These are phyloP conservation scores for Orthonyx spaldingii DNA, from an alignment of 2,113 vertebrate genomes.

Conservation along the genomic window DNA sequence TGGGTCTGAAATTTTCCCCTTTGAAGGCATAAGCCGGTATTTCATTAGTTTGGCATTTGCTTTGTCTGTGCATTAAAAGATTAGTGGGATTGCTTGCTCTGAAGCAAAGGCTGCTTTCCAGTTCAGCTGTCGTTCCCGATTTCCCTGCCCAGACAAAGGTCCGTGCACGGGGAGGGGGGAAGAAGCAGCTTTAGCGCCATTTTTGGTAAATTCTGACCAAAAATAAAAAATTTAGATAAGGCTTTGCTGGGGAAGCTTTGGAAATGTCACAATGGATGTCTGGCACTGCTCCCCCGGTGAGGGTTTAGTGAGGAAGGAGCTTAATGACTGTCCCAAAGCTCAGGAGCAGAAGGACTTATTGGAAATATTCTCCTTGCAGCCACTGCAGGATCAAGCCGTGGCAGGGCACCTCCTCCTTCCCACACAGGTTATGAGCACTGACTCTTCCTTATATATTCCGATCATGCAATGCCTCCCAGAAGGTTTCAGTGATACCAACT, in stretches of 20 bases:
- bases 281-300: not conserved
- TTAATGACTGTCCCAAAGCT: not conserved
- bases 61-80: constrained; percentile 38
- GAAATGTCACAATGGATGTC: not conserved
- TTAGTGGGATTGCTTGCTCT: not conserved
- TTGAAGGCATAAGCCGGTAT: not conserved
- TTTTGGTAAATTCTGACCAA: not conserved
- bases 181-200: not conserved
- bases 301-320: not conserved
- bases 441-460: not conserved
- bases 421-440: not conserved
- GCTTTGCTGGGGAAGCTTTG: not conserved
- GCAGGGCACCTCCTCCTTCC: not conserved
- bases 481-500: not conserved
- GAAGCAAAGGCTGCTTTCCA: not conserved
- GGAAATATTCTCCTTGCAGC: not conserved
- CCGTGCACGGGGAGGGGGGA: not conserved
- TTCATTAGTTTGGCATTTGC: constrained; percentile 44
- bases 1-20: not conserved
- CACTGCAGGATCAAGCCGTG: not conserved
- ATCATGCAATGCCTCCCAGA: not conserved
- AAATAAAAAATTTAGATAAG: not conserved
- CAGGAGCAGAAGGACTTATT: accelerated
- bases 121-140: not conserved
- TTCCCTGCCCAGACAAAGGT: not conserved